Base-by-base conservation (phyloP, 1,140 invertebrate species). In the Drosophila asahinai region DNA sequence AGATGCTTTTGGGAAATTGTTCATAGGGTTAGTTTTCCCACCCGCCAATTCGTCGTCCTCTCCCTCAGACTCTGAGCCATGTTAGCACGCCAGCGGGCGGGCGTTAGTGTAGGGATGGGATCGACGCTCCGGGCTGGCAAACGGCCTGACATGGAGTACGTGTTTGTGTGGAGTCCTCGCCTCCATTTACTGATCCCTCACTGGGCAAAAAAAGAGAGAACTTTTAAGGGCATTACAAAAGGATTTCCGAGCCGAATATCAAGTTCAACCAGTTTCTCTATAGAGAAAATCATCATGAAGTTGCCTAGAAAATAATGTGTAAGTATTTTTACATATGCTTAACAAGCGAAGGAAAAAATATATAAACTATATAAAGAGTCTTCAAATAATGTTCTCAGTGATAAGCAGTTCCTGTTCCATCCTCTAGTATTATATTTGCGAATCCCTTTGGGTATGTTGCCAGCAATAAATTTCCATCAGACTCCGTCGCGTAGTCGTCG, bases 401-500 rank as follows among this genome's bases (percentile, higher is more conserved):
- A 5, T 17, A 8, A 15, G 25, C 45, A n/a, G 63, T 14, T 25
- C 5, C 58, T 27, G 48, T 47, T 71, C 45, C 62, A 68, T 63
- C 54, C 67, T 81, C 64, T 86, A 74, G 86, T 82, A 90, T 90
- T 84, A 89, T 86, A 89, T 89, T 90, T 90, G 84, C 70, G 86
- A 90, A 89, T 89, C 86, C 86, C 86, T 90, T 86, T 89, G 84
- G 84, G 86, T 90, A 74, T 90, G 86, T 90, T 82, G 67, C 70
- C 81, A 77, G 86, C 86, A 89, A 89, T 89, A 89, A 89, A 89
- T 89, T 89, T 90, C 87, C 86, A 89, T 89, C 86, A 89, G 86
- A 80, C 81, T 58, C 45, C 57, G 47, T 76, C n/a, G 71, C 57
- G 55, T 42, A 51, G 76, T 42, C 60, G 38, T 38, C 52, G 45